phyloP scores from a whole-genome alignment of 2,888 invertebrate genomes.

The Hypsopygia costalis region DNA sequence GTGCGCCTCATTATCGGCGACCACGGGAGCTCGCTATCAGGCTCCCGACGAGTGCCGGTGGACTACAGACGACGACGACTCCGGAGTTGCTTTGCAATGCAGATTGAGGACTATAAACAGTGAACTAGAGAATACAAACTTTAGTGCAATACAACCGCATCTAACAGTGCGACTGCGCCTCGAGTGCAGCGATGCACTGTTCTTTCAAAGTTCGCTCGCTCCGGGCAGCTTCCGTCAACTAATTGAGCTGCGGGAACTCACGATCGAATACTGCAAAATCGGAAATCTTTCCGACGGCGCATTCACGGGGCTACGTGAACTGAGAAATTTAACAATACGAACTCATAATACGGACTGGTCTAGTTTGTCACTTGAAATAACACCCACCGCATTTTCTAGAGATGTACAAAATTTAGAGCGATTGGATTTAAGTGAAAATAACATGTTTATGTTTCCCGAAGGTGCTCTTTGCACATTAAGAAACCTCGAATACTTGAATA shows the following conservation, averaged over 20 bases:
- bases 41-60: conserved; percentile 91
- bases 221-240: conserved; percentile 89
- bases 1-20: conserved; percentile 72
- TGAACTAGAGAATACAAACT: conserved; percentile 90
- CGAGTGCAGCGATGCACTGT: conserved; percentile 89
- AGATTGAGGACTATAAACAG: conserved; percentile 88
- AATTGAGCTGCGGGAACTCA: conserved; percentile 87
- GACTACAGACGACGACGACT: conserved; percentile 85
- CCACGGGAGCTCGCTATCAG: conserved; percentile 84
- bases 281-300: conserved; percentile 90
- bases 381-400: conserved; percentile 86
- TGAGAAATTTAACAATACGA: conserved; percentile 88
- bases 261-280: conserved; percentile 91
- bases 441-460: conserved; percentile 89
- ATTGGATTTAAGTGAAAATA: conserved; percentile 89
- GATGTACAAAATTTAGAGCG: conserved; percentile 87
- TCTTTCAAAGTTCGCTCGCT: conserved; percentile 89
- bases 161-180: conserved; percentile 88
- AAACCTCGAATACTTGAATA: conserved; percentile 87
- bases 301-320: conserved; percentile 88
- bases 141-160: conserved; percentile 90
- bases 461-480: conserved; percentile 88
- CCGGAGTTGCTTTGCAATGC: conserved; percentile 86
- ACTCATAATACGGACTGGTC: conserved; percentile 93
- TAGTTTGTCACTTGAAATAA: conserved; percentile 88